phyloP scores from a whole-genome alignment of 1,140 invertebrate species.

The Agraylea sexmaculata region DNA sequence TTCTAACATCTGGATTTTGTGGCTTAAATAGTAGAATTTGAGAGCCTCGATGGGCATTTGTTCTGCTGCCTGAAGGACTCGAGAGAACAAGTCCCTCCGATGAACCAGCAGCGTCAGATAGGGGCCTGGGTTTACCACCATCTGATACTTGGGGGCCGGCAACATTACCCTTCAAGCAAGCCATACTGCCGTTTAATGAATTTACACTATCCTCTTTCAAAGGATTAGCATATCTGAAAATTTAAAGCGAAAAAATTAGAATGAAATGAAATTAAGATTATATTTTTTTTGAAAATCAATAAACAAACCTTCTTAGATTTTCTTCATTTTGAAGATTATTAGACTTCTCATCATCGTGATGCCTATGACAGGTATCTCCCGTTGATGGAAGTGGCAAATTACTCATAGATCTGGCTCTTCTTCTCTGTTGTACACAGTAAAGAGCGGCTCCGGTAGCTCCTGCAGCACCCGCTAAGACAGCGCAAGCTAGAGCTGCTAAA shows the following conservation, averaged over 20 bases:
- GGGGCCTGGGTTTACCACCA: conserved; percentile 35
- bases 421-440: conserved; percentile 40
- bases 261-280: conserved; percentile 1
- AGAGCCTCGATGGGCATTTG: conserved; percentile 39
- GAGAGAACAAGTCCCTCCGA: conserved; percentile 47
- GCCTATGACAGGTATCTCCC: conserved; percentile 46
- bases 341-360: conserved; percentile 72
- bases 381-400: conserved; percentile 43
- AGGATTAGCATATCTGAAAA: conserved; percentile 37
- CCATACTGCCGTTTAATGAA: conserved; percentile 29
- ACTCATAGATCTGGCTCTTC: conserved; percentile 39
- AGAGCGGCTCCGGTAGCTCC: conserved; percentile 32
- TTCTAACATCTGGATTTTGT: conserved; percentile 62
- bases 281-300: background rate
- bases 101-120: conserved; percentile 30
- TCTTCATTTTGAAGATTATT: conserved; percentile 85
- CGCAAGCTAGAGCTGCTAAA: conserved; percentile 28
- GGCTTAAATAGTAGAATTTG: conserved; percentile 59
- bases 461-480: conserved; percentile 31
- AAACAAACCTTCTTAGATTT: conserved; percentile 52
- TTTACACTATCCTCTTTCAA: conserved; percentile 34
- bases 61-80: conserved; percentile 43
- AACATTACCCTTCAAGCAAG: conserved; percentile 27
- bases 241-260: background rate
- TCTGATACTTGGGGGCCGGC: conserved; percentile 21